Base-by-base conservation (phyloP, 2,797 vertebrate genomes). In the Protonibea diacanthus region DNA sequence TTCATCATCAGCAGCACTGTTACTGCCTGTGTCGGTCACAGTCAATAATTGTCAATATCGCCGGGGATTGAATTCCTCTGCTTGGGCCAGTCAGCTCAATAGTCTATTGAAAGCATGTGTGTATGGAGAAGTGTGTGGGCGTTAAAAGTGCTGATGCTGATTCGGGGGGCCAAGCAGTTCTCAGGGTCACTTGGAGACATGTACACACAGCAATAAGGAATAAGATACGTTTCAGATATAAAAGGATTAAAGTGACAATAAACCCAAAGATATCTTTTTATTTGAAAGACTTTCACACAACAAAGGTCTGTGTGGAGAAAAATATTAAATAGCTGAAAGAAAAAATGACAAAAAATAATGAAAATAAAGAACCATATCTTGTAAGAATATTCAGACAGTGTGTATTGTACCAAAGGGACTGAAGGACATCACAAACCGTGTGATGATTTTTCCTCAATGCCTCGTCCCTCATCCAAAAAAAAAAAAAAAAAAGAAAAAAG, bases 21-120 rank as follows among this genome's bases (percentile, higher is more conserved):
- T 64, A 61, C 58, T 25, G 44, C 38, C 61, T 62, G 38, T 47
- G 29, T 23, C 23, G 60, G 68, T 74, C 69, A 58, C 58, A 63
- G 62, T 85, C 80, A 38, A 66, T 87, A 51, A 64, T n/a, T 48
- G 48, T 83, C 76, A 61, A 38, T 45, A 40, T 66, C 66, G 27
- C 25, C 15, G 21, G 44, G 51, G 21, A 57, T 18, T 52, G 42
- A 40, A 62, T 53, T 75, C 44, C 49, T 82, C 21, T 60, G 7
- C 15, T 25, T 45, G 44, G 45, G 58, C 58, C 47, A 20, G 45
- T 20, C 56, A 29, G 53, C 47, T 74, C 17, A 59, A 64, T 44
- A 29, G 42, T 47, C 67, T 63, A 47, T 42, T 33, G 53, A 67
- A 51, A 56, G 12, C 11, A 0, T 48, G 49, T 44, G 11, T 18